Conservation (phyloP, 2,113 vertebrate genomes). For the Cheirogaleus medius region DNA sequence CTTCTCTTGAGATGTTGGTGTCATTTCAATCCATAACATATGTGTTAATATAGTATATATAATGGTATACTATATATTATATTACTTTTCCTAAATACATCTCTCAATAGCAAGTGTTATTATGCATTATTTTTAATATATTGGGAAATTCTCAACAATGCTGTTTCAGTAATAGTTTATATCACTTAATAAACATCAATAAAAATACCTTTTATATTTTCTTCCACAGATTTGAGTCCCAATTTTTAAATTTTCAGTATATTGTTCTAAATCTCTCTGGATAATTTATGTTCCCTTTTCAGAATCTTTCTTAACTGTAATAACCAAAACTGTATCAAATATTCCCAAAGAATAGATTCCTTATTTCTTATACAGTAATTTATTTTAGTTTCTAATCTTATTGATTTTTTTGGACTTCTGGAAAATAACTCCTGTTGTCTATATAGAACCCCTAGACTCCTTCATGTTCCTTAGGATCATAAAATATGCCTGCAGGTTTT, state of each 20-base stretch:
- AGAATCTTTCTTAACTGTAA: neutral
- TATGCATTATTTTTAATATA: neutral
- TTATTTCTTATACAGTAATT: neutral
- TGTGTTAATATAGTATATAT: neutral
- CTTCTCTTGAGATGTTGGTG: neutral
- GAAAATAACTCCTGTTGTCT: neutral
- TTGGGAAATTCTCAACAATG: neutral
- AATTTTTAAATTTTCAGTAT: neutral
- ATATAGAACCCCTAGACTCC: neutral
- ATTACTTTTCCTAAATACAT: neutral
- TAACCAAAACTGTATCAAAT: neutral
- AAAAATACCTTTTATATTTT: neutral
- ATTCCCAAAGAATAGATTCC: neutral
- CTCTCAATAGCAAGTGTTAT: neutral
- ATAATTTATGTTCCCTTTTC: neutral
- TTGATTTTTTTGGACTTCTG: neutral
- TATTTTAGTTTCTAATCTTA: neutral
- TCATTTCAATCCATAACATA: neutral
- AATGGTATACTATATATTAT: neutral
- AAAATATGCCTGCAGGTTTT: neutral
- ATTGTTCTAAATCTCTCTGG: neutral
- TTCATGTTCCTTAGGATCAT: neutral
- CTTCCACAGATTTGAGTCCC: neutral
- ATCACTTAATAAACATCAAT: neutral
- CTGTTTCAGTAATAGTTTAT: neutral